Evolutionary conservation across 2,888 invertebrate genomes (phyloP).

Genomic region (Drosophila helvetica): DNA sequence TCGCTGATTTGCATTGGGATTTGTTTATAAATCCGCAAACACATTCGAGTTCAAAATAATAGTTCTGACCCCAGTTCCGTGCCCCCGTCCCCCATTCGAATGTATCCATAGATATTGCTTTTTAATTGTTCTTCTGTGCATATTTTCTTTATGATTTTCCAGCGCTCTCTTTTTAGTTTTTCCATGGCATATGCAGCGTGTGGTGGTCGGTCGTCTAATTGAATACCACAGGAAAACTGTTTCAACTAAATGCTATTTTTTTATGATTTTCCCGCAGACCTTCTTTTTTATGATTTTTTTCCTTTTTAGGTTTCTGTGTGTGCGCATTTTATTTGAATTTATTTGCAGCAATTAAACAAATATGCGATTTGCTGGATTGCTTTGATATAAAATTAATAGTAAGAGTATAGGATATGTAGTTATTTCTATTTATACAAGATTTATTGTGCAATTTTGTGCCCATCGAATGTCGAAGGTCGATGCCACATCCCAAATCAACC

Average conservation of each 20-base stretch:
- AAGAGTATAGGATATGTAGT: not conserved
- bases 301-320: not conserved
- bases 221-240: slow-evolving; percentile 32
- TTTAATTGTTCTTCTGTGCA: slow-evolving; percentile 60
- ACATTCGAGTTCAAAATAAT: slow-evolving; percentile 61
- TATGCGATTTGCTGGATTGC: slow-evolving; percentile 31
- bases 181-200: slow-evolving; percentile 43
- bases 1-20: slow-evolving; percentile 71
- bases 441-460: slow-evolving; percentile 15
- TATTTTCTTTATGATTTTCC: slow-evolving; percentile 16
- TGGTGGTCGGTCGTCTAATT: slow-evolving; percentile 28
- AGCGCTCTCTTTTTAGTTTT: slow-evolving; percentile 1
- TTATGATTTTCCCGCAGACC: slow-evolving; percentile 3
- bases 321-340: slow-evolving; percentile 14
- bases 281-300: not conserved
- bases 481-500: slow-evolving; percentile 22
- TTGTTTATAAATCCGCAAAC: slow-evolving; percentile 72
- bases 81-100: slow-evolving; percentile 1
- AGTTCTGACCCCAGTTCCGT: slow-evolving; percentile 45
- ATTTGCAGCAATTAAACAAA: slow-evolving; percentile 40
- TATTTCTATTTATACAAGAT: not conserved
- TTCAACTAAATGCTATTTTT: slow-evolving; percentile 27
- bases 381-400: slow-evolving; percentile 23
- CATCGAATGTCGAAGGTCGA: slow-evolving; percentile 28
- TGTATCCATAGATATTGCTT: slow-evolving; percentile 61